Percentiles rank a stretch among this genome's conserved stretches.
Evolutionary conservation across 2,797 vertebrate genomes (phyloP).

Genomic region (Oryzias sinensis): DNA sequence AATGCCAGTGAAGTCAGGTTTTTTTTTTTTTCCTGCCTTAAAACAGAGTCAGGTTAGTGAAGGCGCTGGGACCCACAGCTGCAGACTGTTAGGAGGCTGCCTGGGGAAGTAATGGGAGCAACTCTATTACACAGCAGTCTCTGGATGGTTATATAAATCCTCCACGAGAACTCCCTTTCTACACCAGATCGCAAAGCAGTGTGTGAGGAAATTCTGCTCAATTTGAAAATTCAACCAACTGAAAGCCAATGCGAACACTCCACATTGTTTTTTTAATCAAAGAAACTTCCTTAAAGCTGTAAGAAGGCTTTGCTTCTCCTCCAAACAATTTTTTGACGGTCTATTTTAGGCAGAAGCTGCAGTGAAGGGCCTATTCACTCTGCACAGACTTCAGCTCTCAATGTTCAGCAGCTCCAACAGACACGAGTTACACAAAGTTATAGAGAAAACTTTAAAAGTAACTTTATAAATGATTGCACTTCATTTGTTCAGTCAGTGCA

Average conservation of each 20-base stretch:
- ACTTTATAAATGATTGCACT: too few relatives aligned
- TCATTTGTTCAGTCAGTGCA: too few relatives aligned
- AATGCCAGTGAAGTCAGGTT: constrained; percentile 42
- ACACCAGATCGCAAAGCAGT: constrained; percentile 24
- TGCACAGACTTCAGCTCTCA: constrained; percentile 47
- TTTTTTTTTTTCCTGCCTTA: constrained; percentile 61
- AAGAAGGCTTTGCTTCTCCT: constrained; percentile 23
- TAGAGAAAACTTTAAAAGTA: background rate
- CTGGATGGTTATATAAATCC: constrained; percentile 47
- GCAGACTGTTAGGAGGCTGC: constrained; percentile 62
- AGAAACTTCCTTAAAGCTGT: constrained; percentile 4
- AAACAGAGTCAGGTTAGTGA: constrained; percentile 67
- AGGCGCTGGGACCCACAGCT: constrained; percentile 71
- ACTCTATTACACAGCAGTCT: constrained; percentile 59
- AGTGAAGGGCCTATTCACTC: constrained; percentile 15
- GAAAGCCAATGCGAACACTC: background rate
- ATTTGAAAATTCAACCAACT: constrained; percentile 5
- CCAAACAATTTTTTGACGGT: constrained; percentile 21
- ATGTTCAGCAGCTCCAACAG: constrained; percentile 48
- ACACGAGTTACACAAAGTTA: constrained; percentile 24
- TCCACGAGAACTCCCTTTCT: constrained; percentile 31
- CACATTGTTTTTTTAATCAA: constrained; percentile 13
- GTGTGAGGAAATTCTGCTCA: constrained; percentile 20
- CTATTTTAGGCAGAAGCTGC: constrained; percentile 44
- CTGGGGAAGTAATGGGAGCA: constrained; percentile 69